These are phyloP conservation scores for Lasius fuliginosus DNA, from an alignment of 2,888 invertebrate genomes.

Conservation along the genomic window DNA sequence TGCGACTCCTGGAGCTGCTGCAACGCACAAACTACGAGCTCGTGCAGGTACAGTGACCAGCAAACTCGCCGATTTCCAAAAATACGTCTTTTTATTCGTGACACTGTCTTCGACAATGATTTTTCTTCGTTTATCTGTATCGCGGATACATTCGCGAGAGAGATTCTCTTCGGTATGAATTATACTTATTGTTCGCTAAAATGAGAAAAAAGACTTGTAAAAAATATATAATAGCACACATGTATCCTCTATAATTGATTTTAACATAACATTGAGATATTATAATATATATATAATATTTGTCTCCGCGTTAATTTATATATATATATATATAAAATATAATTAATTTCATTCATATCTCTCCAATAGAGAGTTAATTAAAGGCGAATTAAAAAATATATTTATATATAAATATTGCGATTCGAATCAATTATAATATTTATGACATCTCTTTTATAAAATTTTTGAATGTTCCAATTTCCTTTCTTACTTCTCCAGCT, in stretches of 20 bases:
- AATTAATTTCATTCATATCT: neutral
- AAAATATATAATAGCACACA: neutral
- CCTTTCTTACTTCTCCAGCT: neutral
- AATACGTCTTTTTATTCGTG: neutral
- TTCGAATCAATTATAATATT: neutral
- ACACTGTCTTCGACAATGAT: neutral
- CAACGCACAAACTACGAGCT: constrained; percentile 88
- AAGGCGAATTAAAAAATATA: neutral
- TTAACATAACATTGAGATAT: neutral
- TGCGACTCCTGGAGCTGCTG: constrained; percentile 79
- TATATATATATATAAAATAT: constrained; percentile 7
- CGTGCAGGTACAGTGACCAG: constrained; percentile 75
- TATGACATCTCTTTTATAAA: neutral
- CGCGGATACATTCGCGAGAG: neutral
- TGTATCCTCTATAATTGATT: neutral
- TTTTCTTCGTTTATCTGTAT: neutral
- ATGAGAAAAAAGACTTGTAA: neutral
- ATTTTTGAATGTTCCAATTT: neutral
- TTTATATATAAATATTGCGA: neutral
- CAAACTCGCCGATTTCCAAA: neutral
- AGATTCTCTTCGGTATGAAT: neutral
- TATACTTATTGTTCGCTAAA: neutral
- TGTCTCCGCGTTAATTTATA: neutral
- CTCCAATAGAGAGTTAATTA: neutral
- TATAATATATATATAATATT: neutral